phyloP scores from a whole-genome alignment of 2,797 vertebrate species.

The Columba guinea region DNA sequence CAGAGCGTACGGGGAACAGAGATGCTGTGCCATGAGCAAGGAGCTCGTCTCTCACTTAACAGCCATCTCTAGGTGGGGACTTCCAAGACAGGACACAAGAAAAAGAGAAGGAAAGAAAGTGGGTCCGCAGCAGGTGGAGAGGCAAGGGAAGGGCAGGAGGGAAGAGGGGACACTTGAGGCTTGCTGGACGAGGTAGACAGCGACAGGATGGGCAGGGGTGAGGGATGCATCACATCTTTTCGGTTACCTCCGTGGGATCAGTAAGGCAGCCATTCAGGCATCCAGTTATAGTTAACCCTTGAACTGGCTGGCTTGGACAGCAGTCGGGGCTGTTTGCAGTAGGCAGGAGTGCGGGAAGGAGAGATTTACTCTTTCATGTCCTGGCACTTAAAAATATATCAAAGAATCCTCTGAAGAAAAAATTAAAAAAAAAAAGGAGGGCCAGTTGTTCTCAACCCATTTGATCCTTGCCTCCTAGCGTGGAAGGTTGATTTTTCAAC shows the following conservation, averaged over 20 bases:
- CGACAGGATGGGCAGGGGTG: not conserved
- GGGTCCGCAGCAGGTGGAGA: not conserved
- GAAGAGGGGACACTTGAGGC: not conserved
- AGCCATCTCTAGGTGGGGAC: not conserved
- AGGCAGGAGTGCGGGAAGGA: constrained; percentile 51
- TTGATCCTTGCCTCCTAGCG: not conserved
- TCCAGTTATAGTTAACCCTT: constrained; percentile 68
- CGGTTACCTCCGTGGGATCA: constrained; percentile 79
- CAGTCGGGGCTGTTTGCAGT: constrained; percentile 45
- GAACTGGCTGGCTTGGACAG: constrained; percentile 58
- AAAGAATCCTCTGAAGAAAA: constrained; percentile 62
- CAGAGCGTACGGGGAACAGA: not conserved
- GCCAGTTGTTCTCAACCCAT: constrained; percentile 56
- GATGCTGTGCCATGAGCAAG: not conserved
- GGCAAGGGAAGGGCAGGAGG: not conserved
- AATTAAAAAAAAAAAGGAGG: not conserved
- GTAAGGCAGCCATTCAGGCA: constrained; percentile 78
- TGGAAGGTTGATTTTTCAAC: not conserved
- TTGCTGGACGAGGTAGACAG: not conserved
- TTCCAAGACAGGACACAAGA: not conserved
- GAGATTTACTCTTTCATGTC: constrained; percentile 59
- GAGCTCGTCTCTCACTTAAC: not conserved
- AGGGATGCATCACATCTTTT: constrained; percentile 26
- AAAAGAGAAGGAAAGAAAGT: not conserved
- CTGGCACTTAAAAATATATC: constrained; percentile 67